Base-by-base conservation (phyloP, 2,113 vertebrate genomes). In the Caloenas nicobarica region DNA sequence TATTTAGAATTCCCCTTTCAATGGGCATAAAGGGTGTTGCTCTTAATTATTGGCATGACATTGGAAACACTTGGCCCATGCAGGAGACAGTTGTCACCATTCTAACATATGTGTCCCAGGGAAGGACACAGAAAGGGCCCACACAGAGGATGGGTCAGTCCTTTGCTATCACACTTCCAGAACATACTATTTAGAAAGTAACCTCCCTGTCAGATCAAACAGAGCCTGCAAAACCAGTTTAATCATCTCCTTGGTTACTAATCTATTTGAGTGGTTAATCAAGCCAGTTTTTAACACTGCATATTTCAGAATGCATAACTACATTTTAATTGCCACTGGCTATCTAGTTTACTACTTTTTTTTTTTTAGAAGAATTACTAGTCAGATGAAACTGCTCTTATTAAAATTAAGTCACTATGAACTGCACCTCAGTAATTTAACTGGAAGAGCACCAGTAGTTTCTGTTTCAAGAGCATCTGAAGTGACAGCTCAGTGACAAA, bases 191-290 rank as follows among this genome's bases (percentile, higher is more conserved):
- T 86, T 51, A 68, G 29, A 79, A 79, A 58, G 73, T 69, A 89
- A 89, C 85, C 91, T 91, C 70, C 71, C 71, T 73, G 44, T 62
- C 89, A 94, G 84, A 87, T 82, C 88, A 92, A 95, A 89, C 62
- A 76, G 76, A 96, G 95, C 94, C 89, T 96, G 94, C n/a, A 91
- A 95, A 97, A 96, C 93, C 93, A 94, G 96, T 97, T 96, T 89
- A 91, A 95, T 94, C 66, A 95, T 93, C 94, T 97, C 91, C 91
- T 89, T 85, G 46, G 87, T 86, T 91, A 96, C 89, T 88, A 78
- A 94, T 91, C 91, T 90, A 85, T 79, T 95, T 79, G 81, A 95
- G 62, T 66, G 36, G 73, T 76, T 94, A 87, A 95, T 95, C 84
- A 87, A 89, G 70, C 40, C 57, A 78, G 80, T 24, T 80, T 71